Evolutionary conservation across 2,113 vertebrate genomes (phyloP).

Genomic region (Aptenodytes patagonicus): DNA sequence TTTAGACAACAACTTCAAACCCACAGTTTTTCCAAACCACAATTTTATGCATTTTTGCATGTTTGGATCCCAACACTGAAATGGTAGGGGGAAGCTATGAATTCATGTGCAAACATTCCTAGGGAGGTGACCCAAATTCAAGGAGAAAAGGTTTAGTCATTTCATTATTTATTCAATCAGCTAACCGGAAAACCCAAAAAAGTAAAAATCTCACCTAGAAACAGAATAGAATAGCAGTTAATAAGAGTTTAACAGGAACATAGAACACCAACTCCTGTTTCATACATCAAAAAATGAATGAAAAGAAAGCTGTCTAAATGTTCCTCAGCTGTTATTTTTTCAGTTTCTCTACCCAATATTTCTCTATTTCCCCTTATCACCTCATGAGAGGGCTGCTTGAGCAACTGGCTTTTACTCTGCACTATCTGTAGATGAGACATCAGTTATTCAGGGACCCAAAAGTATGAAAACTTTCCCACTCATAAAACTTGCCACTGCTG

Average conservation of each 20-base stretch:
- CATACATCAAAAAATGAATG: neutral
- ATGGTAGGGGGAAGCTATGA: neutral
- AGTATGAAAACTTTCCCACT: neutral
- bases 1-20: neutral
- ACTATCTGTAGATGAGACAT: neutral
- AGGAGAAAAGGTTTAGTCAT: neutral
- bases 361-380: neutral
- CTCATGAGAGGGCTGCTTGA: neutral
- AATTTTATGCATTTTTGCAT: neutral
- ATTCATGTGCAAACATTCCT: neutral
- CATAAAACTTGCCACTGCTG: accelerated
- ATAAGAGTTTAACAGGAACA: neutral
- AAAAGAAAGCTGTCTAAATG: neutral
- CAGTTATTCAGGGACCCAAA: neutral
- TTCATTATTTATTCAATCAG: neutral
- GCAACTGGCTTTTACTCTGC: neutral
- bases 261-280: neutral
- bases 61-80: neutral
- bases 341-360: neutral
- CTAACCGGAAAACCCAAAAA: neutral
- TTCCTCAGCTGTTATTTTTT: neutral
- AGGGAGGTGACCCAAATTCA: neutral
- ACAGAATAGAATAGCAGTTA: neutral
- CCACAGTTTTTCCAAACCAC: neutral
- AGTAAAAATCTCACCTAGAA: neutral